phyloP scores from a whole-genome alignment of 2,888 invertebrate genomes.

The Serripes groenlandicus region DNA sequence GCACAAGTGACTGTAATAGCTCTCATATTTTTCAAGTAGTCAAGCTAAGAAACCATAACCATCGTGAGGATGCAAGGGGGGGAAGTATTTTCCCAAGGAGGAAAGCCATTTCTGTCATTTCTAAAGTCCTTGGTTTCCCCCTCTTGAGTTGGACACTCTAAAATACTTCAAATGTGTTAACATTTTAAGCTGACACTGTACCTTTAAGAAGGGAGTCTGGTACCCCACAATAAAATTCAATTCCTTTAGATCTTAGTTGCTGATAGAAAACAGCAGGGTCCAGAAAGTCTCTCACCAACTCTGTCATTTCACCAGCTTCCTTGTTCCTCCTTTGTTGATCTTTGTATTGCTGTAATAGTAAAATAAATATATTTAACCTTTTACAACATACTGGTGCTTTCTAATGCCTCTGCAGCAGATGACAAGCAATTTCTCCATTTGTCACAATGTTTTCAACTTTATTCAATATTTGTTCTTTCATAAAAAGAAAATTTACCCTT shows the following conservation, averaged over 20 bases:
- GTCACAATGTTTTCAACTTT: too few relatives aligned
- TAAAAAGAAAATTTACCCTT: neutral
- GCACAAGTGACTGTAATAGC: too few relatives aligned
- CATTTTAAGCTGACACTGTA: too few relatives aligned
- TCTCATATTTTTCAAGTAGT: too few relatives aligned
- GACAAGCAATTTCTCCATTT: neutral
- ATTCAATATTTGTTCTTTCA: too few relatives aligned
- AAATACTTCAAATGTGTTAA: too few relatives aligned
- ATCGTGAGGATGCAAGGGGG: too few relatives aligned
- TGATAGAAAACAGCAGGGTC: constrained; percentile 86
- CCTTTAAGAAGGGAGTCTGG: constrained; percentile 87
- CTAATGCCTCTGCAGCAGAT: neutral
- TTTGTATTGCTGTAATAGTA: constrained; percentile 70
- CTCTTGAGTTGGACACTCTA: too few relatives aligned
- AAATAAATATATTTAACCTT: neutral
- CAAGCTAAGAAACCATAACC: too few relatives aligned
- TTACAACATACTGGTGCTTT: neutral
- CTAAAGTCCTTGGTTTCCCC: too few relatives aligned
- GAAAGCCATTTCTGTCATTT: too few relatives aligned
- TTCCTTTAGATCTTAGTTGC: constrained; percentile 84
- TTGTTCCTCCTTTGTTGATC: constrained; percentile 81
- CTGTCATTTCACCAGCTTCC: constrained; percentile 86
- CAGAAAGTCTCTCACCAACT: constrained; percentile 86
- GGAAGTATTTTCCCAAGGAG: too few relatives aligned
- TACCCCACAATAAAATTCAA: constrained; percentile 87